Conservation (phyloP, 1,140 invertebrate genomes). For the Uloborus diversus region DNA sequence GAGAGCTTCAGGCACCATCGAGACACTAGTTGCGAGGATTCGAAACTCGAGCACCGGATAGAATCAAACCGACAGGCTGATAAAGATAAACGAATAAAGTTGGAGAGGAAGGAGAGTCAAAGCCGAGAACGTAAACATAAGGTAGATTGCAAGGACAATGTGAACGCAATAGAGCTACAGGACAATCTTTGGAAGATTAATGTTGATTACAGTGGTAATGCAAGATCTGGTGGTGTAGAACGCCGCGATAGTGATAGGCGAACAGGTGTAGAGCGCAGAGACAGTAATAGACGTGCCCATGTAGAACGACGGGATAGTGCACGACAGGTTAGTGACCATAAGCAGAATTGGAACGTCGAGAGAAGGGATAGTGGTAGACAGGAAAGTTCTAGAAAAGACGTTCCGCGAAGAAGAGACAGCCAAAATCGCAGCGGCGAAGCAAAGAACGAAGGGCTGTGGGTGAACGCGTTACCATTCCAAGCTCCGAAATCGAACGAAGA, state of each 20-base stretch:
- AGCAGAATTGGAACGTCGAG: neutral
- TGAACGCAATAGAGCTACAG: neutral
- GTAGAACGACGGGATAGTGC: too few species aligned
- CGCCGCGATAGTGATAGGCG: neutral
- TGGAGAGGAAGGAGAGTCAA: conserved; percentile 6
- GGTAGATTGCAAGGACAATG: neutral
- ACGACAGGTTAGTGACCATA: too few species aligned
- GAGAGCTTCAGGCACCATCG: neutral
- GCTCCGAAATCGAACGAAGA: neutral
- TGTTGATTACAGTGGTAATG: neutral
- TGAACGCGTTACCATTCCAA: conserved; percentile 23
- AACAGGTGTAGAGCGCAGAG: neutral
- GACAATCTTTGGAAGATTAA: neutral
- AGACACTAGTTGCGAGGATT: neutral
- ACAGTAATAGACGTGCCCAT: neutral
- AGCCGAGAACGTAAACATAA: neutral
- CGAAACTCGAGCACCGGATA: neutral
- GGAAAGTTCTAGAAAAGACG: neutral
- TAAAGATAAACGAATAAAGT: neutral
- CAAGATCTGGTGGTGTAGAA: neutral
- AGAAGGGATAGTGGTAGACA: neutral
- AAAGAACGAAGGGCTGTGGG: conserved; percentile 38
- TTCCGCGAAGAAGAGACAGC: neutral
- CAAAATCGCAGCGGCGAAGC: neutral
- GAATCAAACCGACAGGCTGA: neutral